Evolutionary conservation across 53 echinoderm and acorn worm species (phyloP), one percentile per base, ranked within the genome.

Genomic region (Antedon mediterranea): DNA sequence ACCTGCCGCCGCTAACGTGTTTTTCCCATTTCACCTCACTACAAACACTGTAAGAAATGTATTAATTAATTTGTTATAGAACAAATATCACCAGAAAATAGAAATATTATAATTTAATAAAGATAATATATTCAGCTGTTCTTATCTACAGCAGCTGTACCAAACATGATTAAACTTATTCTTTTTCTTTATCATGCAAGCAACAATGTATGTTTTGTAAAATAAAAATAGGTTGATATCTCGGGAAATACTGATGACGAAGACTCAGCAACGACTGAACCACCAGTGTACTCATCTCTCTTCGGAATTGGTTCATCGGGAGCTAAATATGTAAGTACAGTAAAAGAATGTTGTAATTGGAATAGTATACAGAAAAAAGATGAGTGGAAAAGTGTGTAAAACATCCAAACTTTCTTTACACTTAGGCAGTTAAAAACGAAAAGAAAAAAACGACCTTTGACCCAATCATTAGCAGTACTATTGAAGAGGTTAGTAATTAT

Each of bases 11-110:
- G 80, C 85, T 79, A 90, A 90, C 32, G 77, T 80, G 41, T 88
- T 79, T 78, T 90, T 90, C 70, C 90, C 90, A 31, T 90, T 79
- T 28, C 90, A 90, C 71, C 82, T 87, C 29, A 88, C 74, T 28
- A 81, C 88, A 33, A 88, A 80, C 74, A 81, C 80, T 88, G 90
- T 90, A 87, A 32, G 73, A 30, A 7, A 29, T 28, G 28, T 28
- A 11, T 18, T 18, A 37, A 57, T 15, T 2, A 13, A 57, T 57
- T 13, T 5, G 41, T 13, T 41, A 13, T 7, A 41, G 5, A 41
- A n/a, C n/a, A 37, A 6, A 6, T 57, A 23, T 8, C 23, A 57
- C 11, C 23, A 57, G 41, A 13, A 7, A 41, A 13, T 5, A 5
- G 41, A 5, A 7, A 7, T 41, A 57, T 57, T 57, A 57, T 18